A percentile compares a stretch with the other conserved stretches of the same genome.
Evolutionary conservation across 2,113 vertebrate genomes (phyloP).

Genomic region (Motacilla tschutschensis): DNA sequence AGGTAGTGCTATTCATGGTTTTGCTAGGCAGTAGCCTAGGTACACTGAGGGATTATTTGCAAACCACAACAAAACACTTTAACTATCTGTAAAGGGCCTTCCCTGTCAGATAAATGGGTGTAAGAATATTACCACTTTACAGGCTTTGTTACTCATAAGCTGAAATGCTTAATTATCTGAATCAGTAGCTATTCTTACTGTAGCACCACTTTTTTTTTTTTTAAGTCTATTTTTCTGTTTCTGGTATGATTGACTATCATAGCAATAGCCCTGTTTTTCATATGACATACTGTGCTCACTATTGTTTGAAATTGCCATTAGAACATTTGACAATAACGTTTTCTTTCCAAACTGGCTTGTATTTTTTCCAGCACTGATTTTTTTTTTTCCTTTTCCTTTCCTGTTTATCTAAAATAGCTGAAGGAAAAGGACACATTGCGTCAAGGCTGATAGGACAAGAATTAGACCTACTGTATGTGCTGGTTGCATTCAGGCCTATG

Average conservation of each 20-base stretch:
- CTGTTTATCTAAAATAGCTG: constrained; percentile 68
- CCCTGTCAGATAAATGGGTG: background rate
- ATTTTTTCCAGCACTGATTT: constrained; percentile 61
- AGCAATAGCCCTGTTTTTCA: background rate
- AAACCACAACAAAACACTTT: background rate
- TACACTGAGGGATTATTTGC: background rate
- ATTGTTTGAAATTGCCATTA: constrained; percentile 62
- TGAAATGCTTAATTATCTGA: background rate
- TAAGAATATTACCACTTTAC: background rate
- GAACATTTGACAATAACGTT: constrained; percentile 60
- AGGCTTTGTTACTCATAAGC: background rate
- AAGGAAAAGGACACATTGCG: constrained; percentile 51
- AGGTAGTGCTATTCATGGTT: background rate
- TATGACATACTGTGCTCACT: constrained; percentile 24
- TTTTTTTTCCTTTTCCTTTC: constrained; percentile 63
- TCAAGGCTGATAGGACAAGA: constrained; percentile 60
- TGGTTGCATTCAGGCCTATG: constrained; percentile 7
- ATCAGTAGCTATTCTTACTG: background rate
- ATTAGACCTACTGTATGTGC: constrained; percentile 37
- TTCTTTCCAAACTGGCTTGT: constrained; percentile 56
- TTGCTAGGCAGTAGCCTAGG: background rate
- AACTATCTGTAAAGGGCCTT: background rate
- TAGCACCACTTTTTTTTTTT: background rate
- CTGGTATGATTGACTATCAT: background rate
- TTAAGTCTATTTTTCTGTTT: background rate